Base-by-base conservation (phyloP, 23 tunicate genomes). In the Ascidia mentula region DNA sequence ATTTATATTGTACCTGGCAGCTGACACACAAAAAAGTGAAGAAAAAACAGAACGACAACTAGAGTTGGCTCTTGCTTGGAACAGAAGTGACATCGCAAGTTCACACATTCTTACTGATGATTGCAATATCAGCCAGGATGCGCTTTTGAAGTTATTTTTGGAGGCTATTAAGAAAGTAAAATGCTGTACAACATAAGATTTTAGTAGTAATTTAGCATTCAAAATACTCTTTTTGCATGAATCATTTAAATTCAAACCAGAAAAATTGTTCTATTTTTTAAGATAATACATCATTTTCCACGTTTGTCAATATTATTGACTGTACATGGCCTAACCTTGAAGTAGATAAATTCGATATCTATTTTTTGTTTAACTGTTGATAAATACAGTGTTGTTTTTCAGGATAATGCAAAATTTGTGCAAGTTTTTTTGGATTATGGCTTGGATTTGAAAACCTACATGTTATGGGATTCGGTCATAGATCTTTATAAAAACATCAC, bases 51-150 rank as follows among this genome's bases (percentile, higher is more conserved):
- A 53, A 53, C 65, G 61, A 42, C 90, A 87, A 34, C 42, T 92
- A 38, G 40, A 75, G 22, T 38, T 92, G 61, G 81, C 89, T 1
- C 40, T 92, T 8, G 89, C 92, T 9, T 92, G 97, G 97, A 80
- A 92, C 75, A 45, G 97, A 36, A 59, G 84, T 39, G 97, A 92
- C 69, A 72, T 87, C 6, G 97, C 97, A 15, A 46, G 45, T 18
- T 33, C 79, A 2, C 69, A 78, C 32, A 92, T 92, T 32, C 53
- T 92, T 31, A 80, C 85, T 45, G 97, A 92, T 40, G 92, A 80
- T 79, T n/a, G 69, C 31, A 53, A 40, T 8, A 69, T 80, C 32
- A 28, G 32, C 18, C 40, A 33, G 8, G 46, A 37, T 18, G 78
- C 32, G 34, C 24, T 74, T 60, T 7, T 32, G 38, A 40, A 74